Conservation (phyloP, 2,113 vertebrate genomes). For the Prochilodus magdalenae region DNA sequence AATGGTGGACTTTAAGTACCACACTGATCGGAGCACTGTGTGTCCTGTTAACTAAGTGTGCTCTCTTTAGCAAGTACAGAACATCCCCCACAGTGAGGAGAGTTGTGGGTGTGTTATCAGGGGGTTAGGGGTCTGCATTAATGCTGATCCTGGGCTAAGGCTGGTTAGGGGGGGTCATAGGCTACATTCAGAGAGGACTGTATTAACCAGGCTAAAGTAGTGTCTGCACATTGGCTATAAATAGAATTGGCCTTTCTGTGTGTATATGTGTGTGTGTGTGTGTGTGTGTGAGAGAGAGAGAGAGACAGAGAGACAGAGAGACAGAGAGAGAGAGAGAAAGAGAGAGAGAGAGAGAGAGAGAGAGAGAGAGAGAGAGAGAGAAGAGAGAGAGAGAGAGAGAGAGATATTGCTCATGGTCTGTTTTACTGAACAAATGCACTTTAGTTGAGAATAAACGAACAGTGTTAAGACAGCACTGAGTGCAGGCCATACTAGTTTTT, state of each 20-base stretch:
- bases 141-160: neutral
- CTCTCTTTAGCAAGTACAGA: constrained; percentile 4
- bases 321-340: too few relatives aligned
- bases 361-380: neutral
- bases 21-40: neutral
- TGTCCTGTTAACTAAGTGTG: neutral
- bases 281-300: constrained; percentile 8
- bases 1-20: neutral
- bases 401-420: too few relatives aligned
- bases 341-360: too few relatives aligned
- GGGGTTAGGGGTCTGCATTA: neutral
- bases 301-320: too few relatives aligned
- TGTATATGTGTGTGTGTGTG: constrained; percentile 21
- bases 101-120: neutral
- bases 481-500: neutral
- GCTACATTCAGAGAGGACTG: neutral
- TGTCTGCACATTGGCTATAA: neutral
- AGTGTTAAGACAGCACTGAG: neutral
- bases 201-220: neutral
- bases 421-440: neutral
- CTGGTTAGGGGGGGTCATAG: neutral
- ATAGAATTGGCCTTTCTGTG: neutral
- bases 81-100: neutral
- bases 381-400: too few relatives aligned
- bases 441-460: neutral